These are phyloP conservation scores for Xerus inauris DNA, from an alignment of 2,113 vertebrate genomes.

Conservation along the genomic window DNA sequence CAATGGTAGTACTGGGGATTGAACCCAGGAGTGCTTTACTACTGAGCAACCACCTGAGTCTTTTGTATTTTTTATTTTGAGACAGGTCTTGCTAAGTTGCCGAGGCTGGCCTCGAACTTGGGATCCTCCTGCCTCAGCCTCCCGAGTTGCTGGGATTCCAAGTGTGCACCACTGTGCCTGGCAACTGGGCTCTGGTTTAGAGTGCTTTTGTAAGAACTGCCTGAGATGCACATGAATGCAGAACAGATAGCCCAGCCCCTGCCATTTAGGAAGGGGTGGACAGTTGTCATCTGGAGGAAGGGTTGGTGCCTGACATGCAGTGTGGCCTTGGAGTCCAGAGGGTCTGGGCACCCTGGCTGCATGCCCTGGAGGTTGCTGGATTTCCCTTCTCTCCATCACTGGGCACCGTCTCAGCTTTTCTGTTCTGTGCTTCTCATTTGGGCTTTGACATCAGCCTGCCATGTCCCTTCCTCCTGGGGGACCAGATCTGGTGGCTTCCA, in stretches of 20 bases:
- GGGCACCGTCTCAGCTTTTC: not conserved
- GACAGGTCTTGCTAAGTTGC: no score
- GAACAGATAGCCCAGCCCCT: accelerated
- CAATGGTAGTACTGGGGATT: no score
- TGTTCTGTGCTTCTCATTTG: not conserved
- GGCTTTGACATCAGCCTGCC: not conserved
- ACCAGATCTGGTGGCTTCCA: not conserved
- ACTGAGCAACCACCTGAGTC: no score
- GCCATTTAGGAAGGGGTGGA: no score
- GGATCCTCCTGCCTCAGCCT: no score
- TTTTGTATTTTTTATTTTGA: no score
- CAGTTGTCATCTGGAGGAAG: accelerated
- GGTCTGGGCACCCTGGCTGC: not conserved
- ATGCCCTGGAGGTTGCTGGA: not conserved
- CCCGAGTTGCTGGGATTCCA: no score
- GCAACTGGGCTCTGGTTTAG: not conserved
- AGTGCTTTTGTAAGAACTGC: accelerated
- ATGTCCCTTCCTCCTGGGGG: not conserved
- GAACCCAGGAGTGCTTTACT: no score
- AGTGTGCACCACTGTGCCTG: no score
- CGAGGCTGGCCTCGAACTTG: no score
- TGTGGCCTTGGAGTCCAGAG: not conserved
- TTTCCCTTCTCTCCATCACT: not conserved
- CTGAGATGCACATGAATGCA: accelerated
- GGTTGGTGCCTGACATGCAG: accelerated